These are phyloP conservation scores for Himantopus leucocephalus DNA, from an alignment of 2,113 vertebrate genomes.

Conservation along the genomic window DNA sequence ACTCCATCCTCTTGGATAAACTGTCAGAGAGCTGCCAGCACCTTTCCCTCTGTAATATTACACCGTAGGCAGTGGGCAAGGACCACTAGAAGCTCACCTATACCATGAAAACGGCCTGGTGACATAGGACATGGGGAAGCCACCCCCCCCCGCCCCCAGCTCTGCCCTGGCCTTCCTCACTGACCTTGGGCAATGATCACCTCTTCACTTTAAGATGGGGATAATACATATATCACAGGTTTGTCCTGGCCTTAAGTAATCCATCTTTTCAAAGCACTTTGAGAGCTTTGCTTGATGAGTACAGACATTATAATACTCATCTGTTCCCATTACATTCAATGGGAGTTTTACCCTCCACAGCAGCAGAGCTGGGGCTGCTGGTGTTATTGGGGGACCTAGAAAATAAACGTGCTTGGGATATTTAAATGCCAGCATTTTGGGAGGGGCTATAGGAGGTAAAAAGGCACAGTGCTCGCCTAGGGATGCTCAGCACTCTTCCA, in stretches of 20 bases:
- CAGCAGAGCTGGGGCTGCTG: background rate
- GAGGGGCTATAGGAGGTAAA: background rate
- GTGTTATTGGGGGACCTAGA: background rate
- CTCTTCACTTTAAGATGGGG: slow-evolving; percentile 42
- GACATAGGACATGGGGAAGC: rapidly evolving
- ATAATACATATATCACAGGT: slow-evolving; percentile 49
- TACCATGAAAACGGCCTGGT: rapidly evolving
- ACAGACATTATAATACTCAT: slow-evolving; percentile 24
- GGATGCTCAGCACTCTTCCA: background rate
- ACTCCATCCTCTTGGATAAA: background rate
- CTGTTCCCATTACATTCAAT: slow-evolving; percentile 1
- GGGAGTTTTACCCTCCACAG: background rate
- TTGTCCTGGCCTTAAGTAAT: slow-evolving; percentile 43
- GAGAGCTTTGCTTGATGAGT: slow-evolving; percentile 61
- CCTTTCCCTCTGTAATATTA: background rate
- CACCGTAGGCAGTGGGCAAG: rapidly evolving
- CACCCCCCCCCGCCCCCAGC: background rate
- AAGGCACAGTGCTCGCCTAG: background rate
- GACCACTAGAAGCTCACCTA: rapidly evolving
- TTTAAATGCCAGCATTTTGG: background rate
- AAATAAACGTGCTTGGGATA: background rate
- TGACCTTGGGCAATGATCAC: slow-evolving; percentile 25
- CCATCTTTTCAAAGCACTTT: slow-evolving; percentile 44
- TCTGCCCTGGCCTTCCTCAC: background rate
- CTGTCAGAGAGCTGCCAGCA: background rate